A percentile compares a stretch with the other conserved stretches of the same genome.
Evolutionary conservation across 64 coral and sea anemone genomes (phyloP).

Genomic region (Pachyseris speciosa): DNA sequence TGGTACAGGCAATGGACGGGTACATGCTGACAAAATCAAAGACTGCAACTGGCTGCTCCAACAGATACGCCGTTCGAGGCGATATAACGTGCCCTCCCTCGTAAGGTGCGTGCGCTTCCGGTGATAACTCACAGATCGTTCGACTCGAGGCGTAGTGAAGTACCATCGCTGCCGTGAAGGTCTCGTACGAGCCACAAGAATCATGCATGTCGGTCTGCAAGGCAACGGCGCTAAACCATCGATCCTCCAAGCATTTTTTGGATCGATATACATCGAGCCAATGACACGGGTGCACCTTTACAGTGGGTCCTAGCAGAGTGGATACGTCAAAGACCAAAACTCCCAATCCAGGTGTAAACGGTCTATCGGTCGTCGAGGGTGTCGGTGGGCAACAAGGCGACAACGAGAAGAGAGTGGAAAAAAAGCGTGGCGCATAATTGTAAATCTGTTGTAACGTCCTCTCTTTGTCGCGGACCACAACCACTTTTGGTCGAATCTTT

Average conservation of each 20-base stretch:
- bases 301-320: neutral
- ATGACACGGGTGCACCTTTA: neutral
- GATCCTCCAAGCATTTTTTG: neutral
- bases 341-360: neutral
- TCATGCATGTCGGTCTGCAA: neutral
- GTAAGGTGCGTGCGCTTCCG: neutral
- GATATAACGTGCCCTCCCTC: neutral
- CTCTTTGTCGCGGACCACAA: neutral
- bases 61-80: neutral
- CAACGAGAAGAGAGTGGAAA: neutral
- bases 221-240: neutral
- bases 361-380: neutral
- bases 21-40: conserved; percentile 5
- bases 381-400: neutral
- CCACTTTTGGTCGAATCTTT: neutral
- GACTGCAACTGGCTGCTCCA: neutral
- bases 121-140: neutral
- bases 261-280: neutral
- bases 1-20: neutral
- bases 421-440: neutral
- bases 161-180: neutral
- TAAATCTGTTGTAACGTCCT: neutral
- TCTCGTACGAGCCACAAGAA: neutral
- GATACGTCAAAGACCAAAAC: neutral
- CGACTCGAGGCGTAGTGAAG: neutral